Evolutionary conservation across 2,113 vertebrate species (phyloP).

Genomic region (Haplochromis burtoni): DNA sequence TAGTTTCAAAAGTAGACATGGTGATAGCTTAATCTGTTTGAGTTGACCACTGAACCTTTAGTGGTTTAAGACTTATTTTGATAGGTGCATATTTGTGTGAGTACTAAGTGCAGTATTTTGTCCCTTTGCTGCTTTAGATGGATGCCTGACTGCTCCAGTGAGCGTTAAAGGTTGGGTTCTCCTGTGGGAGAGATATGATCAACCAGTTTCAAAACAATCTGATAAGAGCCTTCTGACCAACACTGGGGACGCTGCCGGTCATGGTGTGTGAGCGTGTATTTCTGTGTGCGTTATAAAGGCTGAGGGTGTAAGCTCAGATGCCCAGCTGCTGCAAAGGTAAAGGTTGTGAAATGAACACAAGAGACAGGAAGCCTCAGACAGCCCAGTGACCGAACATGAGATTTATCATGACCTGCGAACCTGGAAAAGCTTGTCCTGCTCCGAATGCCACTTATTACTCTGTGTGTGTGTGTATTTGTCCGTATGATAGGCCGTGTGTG

Average conservation of each 20-base stretch:
- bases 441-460: neutral
- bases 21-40: neutral
- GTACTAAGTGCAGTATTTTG: neutral
- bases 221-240: neutral
- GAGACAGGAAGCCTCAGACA: constrained; percentile 12
- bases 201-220: constrained; percentile 10
- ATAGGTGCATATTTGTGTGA: neutral
- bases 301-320: neutral
- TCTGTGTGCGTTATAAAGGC: neutral
- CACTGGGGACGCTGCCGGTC: neutral
- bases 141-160: neutral
- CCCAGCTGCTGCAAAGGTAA: neutral
- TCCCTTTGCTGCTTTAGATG: neutral
- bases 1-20: neutral
- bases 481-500: neutral
- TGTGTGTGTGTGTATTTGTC: neutral
- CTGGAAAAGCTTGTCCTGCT: constrained; percentile 10
- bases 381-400: constrained; percentile 16
- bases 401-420: constrained; percentile 27
- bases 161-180: neutral
- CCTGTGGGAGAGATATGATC: neutral
- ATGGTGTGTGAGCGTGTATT: neutral
- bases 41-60: neutral
- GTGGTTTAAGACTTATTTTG: neutral
- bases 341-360: constrained; percentile 21